Evolutionary conservation across 2,797 vertebrate genomes (phyloP).

Genomic region (Phoeniculus purpureus): DNA sequence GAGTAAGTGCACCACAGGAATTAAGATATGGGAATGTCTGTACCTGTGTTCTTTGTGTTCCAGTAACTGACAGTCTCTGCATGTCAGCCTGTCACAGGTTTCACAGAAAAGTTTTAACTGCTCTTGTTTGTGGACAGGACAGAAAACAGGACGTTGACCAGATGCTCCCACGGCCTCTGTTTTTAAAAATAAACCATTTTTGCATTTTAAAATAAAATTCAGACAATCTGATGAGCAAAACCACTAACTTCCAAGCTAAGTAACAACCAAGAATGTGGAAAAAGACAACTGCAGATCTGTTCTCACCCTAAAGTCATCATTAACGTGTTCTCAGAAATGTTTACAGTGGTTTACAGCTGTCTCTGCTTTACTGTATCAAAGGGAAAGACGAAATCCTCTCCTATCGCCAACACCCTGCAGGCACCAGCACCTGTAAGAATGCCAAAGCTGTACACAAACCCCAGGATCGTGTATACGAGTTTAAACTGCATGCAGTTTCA

Average conservation of each 20-base stretch:
- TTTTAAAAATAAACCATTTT: conserved; percentile 75
- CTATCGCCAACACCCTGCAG: background rate
- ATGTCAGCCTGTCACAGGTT: conserved; percentile 97
- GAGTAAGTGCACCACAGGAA: background rate
- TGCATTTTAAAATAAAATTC: conserved; percentile 53
- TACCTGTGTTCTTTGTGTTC: conserved; percentile 99
- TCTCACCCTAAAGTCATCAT: background rate
- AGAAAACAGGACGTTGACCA: conserved; percentile 95
- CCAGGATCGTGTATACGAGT: fast-evolving
- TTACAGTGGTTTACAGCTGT: background rate
- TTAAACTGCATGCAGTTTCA: background rate
- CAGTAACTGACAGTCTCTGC: conserved; percentile 96
- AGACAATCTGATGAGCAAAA: conserved; percentile 36
- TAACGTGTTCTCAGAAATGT: background rate
- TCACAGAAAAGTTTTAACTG: conserved; percentile 98
- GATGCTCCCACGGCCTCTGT: conserved; percentile 89
- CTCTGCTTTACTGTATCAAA: background rate
- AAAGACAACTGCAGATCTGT: background rate
- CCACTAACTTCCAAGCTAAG: background rate
- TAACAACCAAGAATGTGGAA: background rate
- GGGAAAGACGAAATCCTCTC: background rate
- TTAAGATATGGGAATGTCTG: conserved; percentile 24
- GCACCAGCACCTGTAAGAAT: background rate
- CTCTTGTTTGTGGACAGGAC: conserved; percentile 97
- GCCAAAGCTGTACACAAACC: background rate